Percentiles rank a stretch among this genome's conserved stretches.
Conservation (phyloP, 1,140 invertebrate species). For the Carposina sasakii region DNA sequence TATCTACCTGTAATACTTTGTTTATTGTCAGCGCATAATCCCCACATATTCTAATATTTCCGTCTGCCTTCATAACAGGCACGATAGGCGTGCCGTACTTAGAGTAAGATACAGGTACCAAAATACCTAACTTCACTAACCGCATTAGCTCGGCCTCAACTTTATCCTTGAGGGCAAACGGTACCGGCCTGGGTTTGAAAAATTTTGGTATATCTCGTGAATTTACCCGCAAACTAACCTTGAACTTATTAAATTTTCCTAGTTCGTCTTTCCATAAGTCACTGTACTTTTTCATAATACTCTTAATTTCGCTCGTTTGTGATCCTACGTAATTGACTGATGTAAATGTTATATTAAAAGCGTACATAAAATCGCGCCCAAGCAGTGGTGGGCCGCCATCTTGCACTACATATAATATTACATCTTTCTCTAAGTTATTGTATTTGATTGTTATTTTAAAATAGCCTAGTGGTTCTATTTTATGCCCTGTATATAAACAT, state of each 20-base stretch:
- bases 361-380: constrained; percentile 11
- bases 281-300: no score
- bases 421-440: not conserved
- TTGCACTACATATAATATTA: constrained; percentile 24
- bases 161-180: not conserved
- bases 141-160: not conserved
- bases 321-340: no score
- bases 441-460: not conserved
- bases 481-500: constrained; percentile 1
- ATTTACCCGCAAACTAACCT: not conserved
- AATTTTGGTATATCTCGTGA: not conserved
- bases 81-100: not conserved
- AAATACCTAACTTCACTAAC: not conserved
- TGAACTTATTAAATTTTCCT: constrained; percentile 1
- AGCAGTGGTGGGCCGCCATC: constrained; percentile 26
- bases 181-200: not conserved
- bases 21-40: not conserved
- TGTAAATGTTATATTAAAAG: not conserved
- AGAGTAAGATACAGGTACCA: not conserved
- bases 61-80: not conserved
- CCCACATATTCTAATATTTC: not conserved
- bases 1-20: not conserved
- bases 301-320: no score
- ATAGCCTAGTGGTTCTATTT: constrained; percentile 4
- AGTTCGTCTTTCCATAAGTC: not conserved